Conservation (phyloP, 2,888 invertebrate genomes). For the Cerceris rybyensis region DNA sequence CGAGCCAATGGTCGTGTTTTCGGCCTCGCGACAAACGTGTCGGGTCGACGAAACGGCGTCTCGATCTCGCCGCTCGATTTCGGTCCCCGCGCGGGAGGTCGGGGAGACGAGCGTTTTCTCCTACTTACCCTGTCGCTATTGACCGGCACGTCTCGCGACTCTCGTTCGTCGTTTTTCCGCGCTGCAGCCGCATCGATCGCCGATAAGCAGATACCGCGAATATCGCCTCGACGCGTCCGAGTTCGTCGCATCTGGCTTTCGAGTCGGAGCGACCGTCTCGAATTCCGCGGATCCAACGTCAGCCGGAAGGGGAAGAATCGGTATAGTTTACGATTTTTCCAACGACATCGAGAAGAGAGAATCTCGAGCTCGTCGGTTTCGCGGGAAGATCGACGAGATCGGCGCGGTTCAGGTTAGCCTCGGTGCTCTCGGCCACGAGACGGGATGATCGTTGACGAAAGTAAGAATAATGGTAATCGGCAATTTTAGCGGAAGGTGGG, state of each 20-base stretch:
- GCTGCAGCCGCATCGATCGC: not conserved
- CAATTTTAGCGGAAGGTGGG: conserved; percentile 30
- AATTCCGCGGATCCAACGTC: no score
- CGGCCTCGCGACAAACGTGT: conserved; percentile 27
- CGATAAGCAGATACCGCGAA: no score
- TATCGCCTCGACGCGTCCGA: no score
- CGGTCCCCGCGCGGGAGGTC: not conserved
- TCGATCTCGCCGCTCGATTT: not conserved
- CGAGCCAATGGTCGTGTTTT: conserved; percentile 55
- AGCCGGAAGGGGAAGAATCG: no score
- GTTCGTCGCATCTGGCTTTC: no score
- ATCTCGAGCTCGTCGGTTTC: no score
- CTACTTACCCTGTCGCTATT: not conserved
- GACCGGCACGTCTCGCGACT: not conserved
- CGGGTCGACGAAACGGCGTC: not conserved
- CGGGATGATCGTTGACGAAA: conserved; percentile 21
- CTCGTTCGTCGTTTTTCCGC: not conserved
- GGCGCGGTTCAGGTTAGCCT: not conserved
- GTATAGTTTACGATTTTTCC: no score
- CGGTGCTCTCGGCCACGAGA: conserved; percentile 1
- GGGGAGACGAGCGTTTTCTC: not conserved
- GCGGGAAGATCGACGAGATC: no score
- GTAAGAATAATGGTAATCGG: conserved; percentile 30
- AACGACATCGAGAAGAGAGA: no score
- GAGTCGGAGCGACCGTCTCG: no score